Evolutionary conservation across 2,888 invertebrate species (phyloP).

Genomic region (Coelopa pilipes): DNA sequence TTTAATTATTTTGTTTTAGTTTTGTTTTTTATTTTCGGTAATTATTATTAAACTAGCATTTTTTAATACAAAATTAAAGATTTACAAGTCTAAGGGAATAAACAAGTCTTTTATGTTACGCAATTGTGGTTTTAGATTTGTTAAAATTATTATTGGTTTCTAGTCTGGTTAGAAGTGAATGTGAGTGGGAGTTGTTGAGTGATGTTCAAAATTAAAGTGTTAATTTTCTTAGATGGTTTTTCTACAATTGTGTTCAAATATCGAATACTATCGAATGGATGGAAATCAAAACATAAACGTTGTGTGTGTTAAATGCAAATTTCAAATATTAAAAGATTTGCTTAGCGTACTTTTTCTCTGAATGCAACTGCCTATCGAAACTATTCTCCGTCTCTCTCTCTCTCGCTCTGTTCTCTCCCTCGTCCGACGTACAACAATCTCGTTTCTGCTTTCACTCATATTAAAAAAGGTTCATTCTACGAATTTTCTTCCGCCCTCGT

Average conservation of each 20-base stretch:
- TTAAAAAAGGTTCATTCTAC: constrained; percentile 13
- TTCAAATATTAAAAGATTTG: background rate
- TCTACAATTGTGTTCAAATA: background rate
- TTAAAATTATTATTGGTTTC: background rate
- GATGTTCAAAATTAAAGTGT: background rate
- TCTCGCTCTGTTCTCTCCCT: background rate
- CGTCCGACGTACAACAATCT: background rate
- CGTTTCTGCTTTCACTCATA: background rate
- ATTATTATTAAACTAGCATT: constrained; percentile 16
- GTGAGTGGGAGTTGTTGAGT: too few species aligned
- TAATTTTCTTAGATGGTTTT: background rate
- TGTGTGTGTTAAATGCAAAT: constrained; percentile 9
- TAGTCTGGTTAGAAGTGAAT: background rate
- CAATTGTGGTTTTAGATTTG: background rate
- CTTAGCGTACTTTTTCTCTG: too few species aligned
- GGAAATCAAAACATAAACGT: background rate
- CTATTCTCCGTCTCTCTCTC: background rate
- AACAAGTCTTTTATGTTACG: constrained; percentile 13
- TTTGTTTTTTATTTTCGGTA: background rate
- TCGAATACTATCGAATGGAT: background rate
- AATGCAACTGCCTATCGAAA: too few species aligned
- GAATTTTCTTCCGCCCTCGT: background rate
- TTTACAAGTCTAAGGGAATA: constrained; percentile 2
- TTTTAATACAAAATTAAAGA: constrained; percentile 14
- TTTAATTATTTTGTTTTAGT: too few species aligned